These are phyloP conservation scores for Ammodytes dubius DNA, from an alignment of 2,113 vertebrate species.

Conservation along the genomic window DNA sequence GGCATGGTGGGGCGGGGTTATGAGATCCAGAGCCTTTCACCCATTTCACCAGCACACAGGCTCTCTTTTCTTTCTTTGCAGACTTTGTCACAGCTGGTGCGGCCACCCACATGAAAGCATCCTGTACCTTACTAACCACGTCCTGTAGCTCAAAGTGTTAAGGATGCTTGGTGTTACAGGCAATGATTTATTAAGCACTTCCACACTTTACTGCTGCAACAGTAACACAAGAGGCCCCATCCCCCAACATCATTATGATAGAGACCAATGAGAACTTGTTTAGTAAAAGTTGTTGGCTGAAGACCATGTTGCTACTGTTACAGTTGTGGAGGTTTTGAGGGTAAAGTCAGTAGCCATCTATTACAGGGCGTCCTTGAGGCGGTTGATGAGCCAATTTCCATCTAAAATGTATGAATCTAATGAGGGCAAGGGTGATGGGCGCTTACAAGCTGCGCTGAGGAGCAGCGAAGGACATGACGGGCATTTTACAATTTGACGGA, in stretches of 20 bases:
- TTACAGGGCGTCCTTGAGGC: constrained; percentile 28
- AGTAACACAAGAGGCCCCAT: constrained; percentile 8
- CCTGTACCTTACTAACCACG: constrained; percentile 26
- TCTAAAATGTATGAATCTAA: constrained; percentile 51
- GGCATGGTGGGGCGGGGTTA: constrained; percentile 12
- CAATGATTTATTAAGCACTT: constrained; percentile 33
- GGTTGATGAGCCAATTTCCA: constrained; percentile 27
- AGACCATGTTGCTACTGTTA: constrained; percentile 1
- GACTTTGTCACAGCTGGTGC: constrained; percentile 27
- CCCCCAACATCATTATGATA: background rate
- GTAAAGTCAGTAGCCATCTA: constrained; percentile 36
- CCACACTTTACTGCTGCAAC: constrained; percentile 7
- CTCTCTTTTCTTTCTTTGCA: constrained; percentile 14
- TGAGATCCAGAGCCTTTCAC: constrained; percentile 53
- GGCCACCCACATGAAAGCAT: constrained; percentile 15
- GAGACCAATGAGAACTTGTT: constrained; percentile 18
- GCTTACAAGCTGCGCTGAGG: constrained; percentile 25
- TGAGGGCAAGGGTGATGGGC: constrained; percentile 35
- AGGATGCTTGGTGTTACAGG: constrained; percentile 52
- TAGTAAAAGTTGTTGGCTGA: constrained; percentile 14
- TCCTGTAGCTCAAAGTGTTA: constrained; percentile 41
- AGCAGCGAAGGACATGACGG: constrained; percentile 26
- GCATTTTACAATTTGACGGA: constrained; percentile 75
- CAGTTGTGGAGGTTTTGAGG: constrained; percentile 27
- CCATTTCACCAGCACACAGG: constrained; percentile 36